These are phyloP conservation scores for Coturnix japonica DNA, from an alignment of 2,113 vertebrate genomes.

Conservation along the genomic window DNA sequence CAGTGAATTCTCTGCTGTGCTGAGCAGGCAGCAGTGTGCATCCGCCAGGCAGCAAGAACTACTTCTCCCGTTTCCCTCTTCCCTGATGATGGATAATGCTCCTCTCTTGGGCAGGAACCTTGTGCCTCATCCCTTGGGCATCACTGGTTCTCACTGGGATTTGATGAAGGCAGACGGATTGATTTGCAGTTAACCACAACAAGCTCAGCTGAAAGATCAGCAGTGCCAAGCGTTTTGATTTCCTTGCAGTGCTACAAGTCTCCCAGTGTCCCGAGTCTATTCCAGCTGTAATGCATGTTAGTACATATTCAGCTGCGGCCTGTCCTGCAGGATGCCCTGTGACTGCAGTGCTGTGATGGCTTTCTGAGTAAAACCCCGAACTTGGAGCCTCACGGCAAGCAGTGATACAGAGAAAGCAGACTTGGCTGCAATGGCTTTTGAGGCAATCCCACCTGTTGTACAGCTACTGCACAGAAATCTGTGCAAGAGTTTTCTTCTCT, in stretches of 20 bases:
- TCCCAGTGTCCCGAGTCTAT: background rate
- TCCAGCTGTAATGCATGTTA: background rate
- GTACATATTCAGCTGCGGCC: background rate
- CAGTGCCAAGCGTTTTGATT: background rate
- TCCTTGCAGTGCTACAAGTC: background rate
- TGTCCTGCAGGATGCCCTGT: background rate
- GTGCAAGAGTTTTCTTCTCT: background rate
- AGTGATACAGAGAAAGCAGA: background rate
- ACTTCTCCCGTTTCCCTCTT: background rate
- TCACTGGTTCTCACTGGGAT: rapidly evolving
- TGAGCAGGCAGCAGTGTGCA: background rate
- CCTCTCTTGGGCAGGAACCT: background rate
- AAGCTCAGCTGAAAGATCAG: background rate
- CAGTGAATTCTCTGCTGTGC: background rate
- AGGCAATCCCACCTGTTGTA: background rate
- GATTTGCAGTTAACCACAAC: background rate
- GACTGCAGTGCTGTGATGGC: background rate
- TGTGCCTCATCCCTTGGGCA: rapidly evolving
- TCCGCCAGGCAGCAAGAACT: background rate
- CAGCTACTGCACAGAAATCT: background rate
- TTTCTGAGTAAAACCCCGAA: background rate
- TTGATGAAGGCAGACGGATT: background rate
- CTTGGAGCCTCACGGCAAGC: background rate
- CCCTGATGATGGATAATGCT: background rate
- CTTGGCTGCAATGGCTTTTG: background rate